These are phyloP conservation scores for Argynnis bischoffii DNA, from an alignment of 2,888 invertebrate genomes.

Conservation along the genomic window DNA sequence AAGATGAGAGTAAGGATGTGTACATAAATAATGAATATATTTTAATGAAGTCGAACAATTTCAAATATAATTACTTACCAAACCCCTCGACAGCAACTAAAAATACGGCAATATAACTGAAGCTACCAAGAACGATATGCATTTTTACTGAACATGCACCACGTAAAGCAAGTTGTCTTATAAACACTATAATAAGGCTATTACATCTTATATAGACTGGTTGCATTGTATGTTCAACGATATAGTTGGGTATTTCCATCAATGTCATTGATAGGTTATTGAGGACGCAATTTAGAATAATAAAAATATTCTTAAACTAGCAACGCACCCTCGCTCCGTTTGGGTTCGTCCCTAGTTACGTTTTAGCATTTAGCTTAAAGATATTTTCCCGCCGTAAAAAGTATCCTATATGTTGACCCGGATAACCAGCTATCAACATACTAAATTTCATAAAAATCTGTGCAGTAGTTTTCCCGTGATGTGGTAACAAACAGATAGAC, in stretches of 20 bases:
- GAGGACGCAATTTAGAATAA: neutral
- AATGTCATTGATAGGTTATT: neutral
- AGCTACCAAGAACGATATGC: neutral
- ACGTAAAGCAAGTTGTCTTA: conserved; percentile 2
- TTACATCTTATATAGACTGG: conserved; percentile 4
- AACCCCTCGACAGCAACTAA: conserved; percentile 1
- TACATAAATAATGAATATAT: conserved; percentile 1
- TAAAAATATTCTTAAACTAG: neutral
- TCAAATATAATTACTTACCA: conserved; percentile 1
- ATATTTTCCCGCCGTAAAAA: too few relatives aligned
- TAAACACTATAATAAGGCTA: neutral
- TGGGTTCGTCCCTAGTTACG: too few relatives aligned
- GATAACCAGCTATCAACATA: too few relatives aligned
- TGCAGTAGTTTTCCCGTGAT: too few relatives aligned
- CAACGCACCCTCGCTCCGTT: too few relatives aligned
- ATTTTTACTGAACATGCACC: conserved; percentile 2
- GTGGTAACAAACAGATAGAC: too few relatives aligned
- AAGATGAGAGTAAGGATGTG: neutral
- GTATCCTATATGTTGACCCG: too few relatives aligned
- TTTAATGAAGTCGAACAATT: neutral
- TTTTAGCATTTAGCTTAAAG: too few relatives aligned
- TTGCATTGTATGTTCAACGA: neutral
- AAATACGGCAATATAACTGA: neutral
- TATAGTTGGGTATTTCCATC: neutral
- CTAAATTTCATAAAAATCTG: too few relatives aligned